Evolutionary conservation across 2,888 invertebrate genomes (phyloP).

Genomic region (Melinaea marsaeus): DNA sequence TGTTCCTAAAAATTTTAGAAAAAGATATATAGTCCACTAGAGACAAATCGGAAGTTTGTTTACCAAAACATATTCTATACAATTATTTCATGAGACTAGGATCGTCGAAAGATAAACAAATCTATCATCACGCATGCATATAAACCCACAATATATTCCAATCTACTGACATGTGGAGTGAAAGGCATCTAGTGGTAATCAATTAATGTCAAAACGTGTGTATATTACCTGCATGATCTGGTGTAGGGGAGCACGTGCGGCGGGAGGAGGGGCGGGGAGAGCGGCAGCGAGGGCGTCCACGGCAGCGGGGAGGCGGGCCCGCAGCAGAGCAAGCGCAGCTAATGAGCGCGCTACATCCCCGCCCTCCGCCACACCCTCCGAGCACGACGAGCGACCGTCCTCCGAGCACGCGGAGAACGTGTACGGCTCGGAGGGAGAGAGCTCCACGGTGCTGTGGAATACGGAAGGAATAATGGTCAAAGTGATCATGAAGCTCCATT

Average conservation of each 20-base stretch:
- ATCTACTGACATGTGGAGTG: too few relatives aligned
- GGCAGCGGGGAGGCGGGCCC: constrained; percentile 46
- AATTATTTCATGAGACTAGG: too few relatives aligned
- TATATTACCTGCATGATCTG: constrained; percentile 52
- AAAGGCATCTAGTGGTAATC: too few relatives aligned
- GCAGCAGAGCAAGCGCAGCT: constrained; percentile 59
- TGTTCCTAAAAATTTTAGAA: too few relatives aligned
- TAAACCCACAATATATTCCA: too few relatives aligned
- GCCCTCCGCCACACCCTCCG: constrained; percentile 61
- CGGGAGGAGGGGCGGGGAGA: constrained; percentile 41
- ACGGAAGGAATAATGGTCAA: not conserved
- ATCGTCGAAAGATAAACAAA: too few relatives aligned
- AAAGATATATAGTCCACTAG: too few relatives aligned
- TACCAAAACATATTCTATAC: too few relatives aligned
- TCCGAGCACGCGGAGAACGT: constrained; percentile 32
- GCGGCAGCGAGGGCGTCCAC: constrained; percentile 45
- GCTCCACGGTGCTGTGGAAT: constrained; percentile 11
- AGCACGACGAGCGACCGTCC: constrained; percentile 31
- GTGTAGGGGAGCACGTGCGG: constrained; percentile 47
- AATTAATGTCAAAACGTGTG: too few relatives aligned
- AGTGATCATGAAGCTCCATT: not conserved
- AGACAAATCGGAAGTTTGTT: too few relatives aligned
- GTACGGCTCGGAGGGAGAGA: constrained; percentile 27
- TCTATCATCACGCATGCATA: too few relatives aligned
- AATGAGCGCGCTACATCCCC: constrained; percentile 65